Evolutionary conservation across 2,797 vertebrate species (phyloP), one percentile per base, ranked within the genome.

Genomic region (Esox masquinongy): DNA sequence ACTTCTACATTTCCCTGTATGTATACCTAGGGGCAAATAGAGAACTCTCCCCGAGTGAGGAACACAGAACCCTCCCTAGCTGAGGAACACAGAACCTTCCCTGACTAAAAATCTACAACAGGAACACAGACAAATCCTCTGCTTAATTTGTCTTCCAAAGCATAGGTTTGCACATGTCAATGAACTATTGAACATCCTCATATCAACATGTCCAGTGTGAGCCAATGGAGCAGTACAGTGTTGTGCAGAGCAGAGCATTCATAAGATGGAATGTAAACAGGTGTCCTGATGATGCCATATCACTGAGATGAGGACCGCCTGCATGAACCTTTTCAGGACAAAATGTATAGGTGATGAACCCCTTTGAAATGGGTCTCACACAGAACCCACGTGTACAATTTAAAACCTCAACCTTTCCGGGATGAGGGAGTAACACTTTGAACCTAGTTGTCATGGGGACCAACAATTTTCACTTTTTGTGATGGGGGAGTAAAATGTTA

Each of bases 191-290:
- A 43, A 39, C 16, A 53, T 29, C 14, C 22, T 63, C 56, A 31
- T 61, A 9, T 29, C 2, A 26, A 26, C 11, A 63, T 63, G 11
- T 63, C n/a, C 22, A 63, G 59, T 63, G 59, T 63, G 59, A 63
- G 11, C 22, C 15, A 63, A 24, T 63, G 14, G 59, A 22, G 24
- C n/a, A 63, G 3, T 61, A 22, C 11, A 26, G n/a, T 63, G 16
- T 53, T 53, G 78, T 77, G 53, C 47, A 66, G 70, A 69, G 59
- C 74, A 70, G 75, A 85, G 84, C 51, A 53, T 9, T 43, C 39
- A 43, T 43, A 43, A 43, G 5, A 6, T 6, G 2, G 39, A 4
- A 6, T 43, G 9, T 31, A 31, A 31, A 31, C 29, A 9, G 2
- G 39, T 43, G 39, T 43, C 39, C 39, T 6, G 39, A 43, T 1